Evolutionary conservation across 1,140 invertebrate genomes (phyloP).

Genomic region (Pectinophora gossypiella): DNA sequence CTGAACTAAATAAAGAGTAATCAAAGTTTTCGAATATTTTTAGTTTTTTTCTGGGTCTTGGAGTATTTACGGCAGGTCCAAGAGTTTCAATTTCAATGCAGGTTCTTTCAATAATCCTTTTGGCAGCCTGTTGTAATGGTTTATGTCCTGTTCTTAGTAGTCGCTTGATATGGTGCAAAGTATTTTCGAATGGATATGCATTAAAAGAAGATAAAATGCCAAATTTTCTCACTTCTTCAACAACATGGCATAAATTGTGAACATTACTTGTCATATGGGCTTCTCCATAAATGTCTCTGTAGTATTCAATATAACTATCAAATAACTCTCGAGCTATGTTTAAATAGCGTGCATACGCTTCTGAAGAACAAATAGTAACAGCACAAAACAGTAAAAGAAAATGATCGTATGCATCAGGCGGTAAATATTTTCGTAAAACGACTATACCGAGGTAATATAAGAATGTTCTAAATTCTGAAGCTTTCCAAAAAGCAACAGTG

Average conservation of each 20-base stretch:
- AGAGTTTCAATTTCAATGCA: neutral
- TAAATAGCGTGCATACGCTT: constrained; percentile 5
- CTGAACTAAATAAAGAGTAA: neutral
- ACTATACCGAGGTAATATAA: constrained; percentile 10
- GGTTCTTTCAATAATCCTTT: constrained; percentile 15
- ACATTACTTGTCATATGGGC: constrained; percentile 25
- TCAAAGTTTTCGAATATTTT: neutral
- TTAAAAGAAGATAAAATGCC: constrained; percentile 19
- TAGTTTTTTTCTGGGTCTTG: neutral
- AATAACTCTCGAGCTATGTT: constrained; percentile 8
- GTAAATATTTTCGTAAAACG: neutral
- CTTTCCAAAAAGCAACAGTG: constrained; percentile 12
- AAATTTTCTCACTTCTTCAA: constrained; percentile 29
- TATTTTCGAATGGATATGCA: constrained; percentile 30
- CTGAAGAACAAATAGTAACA: constrained; percentile 16
- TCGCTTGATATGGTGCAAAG: constrained; percentile 21
- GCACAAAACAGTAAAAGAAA: constrained; percentile 12
- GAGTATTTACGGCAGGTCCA: neutral
- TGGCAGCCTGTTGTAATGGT: constrained; percentile 24
- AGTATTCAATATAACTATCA: constrained; percentile 8
- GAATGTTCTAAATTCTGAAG: constrained; percentile 14
- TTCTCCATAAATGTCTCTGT: constrained; percentile 22
- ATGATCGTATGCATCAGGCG: constrained; percentile 7
- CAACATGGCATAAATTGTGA: constrained; percentile 23
- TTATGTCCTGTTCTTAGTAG: constrained; percentile 17